Base-by-base conservation (phyloP, 1,140 invertebrate genomes). In the Drosophila ironensis region DNA sequence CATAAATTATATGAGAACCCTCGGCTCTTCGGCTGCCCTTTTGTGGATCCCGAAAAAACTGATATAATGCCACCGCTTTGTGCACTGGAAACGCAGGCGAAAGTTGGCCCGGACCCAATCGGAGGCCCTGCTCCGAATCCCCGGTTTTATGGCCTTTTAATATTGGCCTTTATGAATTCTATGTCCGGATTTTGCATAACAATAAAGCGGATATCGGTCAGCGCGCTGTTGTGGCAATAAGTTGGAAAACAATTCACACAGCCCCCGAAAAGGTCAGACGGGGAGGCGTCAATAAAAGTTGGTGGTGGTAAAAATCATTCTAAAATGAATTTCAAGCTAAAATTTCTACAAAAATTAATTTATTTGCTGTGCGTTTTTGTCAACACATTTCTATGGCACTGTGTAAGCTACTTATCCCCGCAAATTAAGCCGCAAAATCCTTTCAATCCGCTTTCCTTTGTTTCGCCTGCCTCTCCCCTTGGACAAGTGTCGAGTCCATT, bases 1-100 rank as follows among this genome's bases (percentile, higher is more conserved):
- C 80, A 86, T 84, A 84, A 84, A 84, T 84, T 86, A 84, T 86
- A 84, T 78, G 47, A 77, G 50, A 74, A 74, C 72, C 44, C 33
- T 12, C 30, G 4, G 30, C 64, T 48, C 14, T 2, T 14, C 20
- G 27, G 37, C 19, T 68, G 66, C 48, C 51, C 63, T 77, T 80
- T 73, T 77, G 78, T 84, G 74, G 78, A 71, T 53, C 57, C 48
- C 38, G 41, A 63, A 30, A 30, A 22, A 33, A 8, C 9, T 14
- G 25, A 64, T 22, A 72, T 71, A 73, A 74, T 63, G 40, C 59
- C 24, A 1, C 14, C 38, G 51, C 72, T 72, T 82, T 82, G 77
- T 72, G 47, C 48, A 3, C 4, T 16, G 3, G 11, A 25, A 17
- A 6, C 28, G 42, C 44, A 44, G 50, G 75, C 75, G 71, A 80